Conservation (phyloP, 1,140 invertebrate genomes). For the Melipona quadrifasciata region DNA sequence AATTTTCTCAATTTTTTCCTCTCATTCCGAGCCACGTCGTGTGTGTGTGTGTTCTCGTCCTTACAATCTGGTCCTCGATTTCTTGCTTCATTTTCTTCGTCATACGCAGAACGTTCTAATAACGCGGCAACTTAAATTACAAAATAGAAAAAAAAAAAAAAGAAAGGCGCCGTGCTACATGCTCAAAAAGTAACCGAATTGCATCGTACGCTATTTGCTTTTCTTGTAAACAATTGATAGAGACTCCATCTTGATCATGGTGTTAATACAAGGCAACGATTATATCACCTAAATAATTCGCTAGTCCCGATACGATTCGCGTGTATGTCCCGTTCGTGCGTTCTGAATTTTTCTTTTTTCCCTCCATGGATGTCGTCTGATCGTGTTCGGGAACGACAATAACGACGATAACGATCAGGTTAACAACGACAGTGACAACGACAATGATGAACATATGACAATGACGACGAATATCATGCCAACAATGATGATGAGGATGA, state of each 20-base stretch:
- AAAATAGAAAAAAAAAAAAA: constrained; percentile 42
- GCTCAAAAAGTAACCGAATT: constrained; percentile 39
- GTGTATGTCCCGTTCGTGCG: neutral
- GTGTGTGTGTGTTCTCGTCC: constrained; percentile 3
- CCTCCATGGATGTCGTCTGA: neutral
- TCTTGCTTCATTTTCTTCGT: neutral
- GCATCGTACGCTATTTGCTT: neutral
- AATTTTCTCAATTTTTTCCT: neutral
- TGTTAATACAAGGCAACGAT: constrained; percentile 77
- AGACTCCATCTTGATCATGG: constrained; percentile 70
- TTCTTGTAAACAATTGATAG: constrained; percentile 75
- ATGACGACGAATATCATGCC: constrained; percentile 16
- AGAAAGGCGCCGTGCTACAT: constrained; percentile 1
- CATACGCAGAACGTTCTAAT: constrained; percentile 36
- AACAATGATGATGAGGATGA: constrained; percentile 40
- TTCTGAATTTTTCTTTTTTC: neutral
- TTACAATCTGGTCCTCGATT: constrained; percentile 13
- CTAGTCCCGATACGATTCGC: constrained; percentile 40
- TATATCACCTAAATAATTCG: constrained; percentile 75
- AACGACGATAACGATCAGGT: constrained; percentile 14
- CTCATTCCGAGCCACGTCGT: neutral
- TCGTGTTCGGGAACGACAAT: neutral
- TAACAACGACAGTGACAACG: constrained; percentile 2
- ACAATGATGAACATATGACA: constrained; percentile 2
- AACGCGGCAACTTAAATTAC: constrained; percentile 30